Evolutionary conservation across 2,888 invertebrate genomes (phyloP).

Genomic region (Phyllotreta cruciferae): DNA sequence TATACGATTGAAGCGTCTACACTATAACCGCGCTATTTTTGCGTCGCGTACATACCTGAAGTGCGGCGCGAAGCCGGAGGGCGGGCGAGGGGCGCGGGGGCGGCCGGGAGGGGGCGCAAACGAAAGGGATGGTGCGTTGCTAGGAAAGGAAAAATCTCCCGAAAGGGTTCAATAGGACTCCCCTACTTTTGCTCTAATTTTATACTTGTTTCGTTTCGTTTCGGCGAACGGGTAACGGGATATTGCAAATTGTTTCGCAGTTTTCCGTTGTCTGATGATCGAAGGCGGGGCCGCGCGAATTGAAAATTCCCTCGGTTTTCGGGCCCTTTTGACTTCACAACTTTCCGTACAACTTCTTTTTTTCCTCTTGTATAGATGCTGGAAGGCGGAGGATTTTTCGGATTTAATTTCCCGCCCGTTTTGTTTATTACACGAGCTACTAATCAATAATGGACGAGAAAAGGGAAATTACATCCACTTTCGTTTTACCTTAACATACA

Average conservation of each 20-base stretch:
- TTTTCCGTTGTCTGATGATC: constrained; percentile 32
- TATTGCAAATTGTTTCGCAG: constrained; percentile 37
- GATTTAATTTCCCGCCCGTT: no score
- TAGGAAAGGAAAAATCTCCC: constrained; percentile 43
- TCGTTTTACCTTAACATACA: no score
- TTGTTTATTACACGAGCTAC: no score
- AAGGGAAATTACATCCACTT: no score
- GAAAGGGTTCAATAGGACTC: constrained; percentile 37
- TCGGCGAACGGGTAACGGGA: constrained; percentile 31
- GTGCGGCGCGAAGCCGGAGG: constrained; percentile 14
- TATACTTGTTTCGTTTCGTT: constrained; percentile 36
- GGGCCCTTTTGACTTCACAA: constrained; percentile 11
- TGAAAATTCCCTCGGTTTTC: constrained; percentile 24
- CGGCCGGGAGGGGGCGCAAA: constrained; percentile 11
- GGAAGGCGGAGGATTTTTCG: no score
- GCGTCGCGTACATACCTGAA: constrained; percentile 26
- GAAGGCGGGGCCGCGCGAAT: constrained; percentile 26
- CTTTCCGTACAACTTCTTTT: constrained; percentile 19
- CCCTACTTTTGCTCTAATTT: constrained; percentile 39
- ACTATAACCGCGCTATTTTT: constrained; percentile 18
- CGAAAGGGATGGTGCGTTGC: constrained; percentile 34
- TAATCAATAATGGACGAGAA: no score
- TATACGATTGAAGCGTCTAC: constrained; percentile 1
- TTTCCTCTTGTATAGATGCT: no score
- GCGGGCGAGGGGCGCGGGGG: no score